Conservation (phyloP, 2,797 vertebrate species). For the Pampus argenteus region DNA sequence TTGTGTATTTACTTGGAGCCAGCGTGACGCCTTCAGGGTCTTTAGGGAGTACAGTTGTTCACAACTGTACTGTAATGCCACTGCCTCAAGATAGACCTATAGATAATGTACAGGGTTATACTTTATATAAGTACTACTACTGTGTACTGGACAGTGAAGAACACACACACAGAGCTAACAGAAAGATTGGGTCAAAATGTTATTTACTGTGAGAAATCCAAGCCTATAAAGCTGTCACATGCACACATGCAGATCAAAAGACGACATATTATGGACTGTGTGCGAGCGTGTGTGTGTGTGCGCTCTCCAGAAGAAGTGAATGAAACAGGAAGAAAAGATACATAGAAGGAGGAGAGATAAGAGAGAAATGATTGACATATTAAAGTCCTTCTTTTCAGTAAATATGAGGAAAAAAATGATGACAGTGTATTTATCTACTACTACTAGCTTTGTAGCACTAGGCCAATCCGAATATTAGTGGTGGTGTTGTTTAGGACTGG, state of each 20-base stretch:
- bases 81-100: conserved; percentile 30
- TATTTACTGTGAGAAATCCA: conserved; percentile 57
- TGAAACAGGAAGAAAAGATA: conserved; percentile 5
- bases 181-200: conserved; percentile 30
- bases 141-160: neutral
- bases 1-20: conserved; percentile 41
- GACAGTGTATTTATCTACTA: neutral
- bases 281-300: neutral
- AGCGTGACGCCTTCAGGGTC: conserved; percentile 52
- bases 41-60: conserved; percentile 40
- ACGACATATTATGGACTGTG: neutral
- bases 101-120: conserved; percentile 53
- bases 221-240: conserved; percentile 31
- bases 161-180: conserved; percentile 9
- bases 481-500: no score
- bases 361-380: neutral
- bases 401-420: neutral
- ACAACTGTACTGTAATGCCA: conserved; percentile 33
- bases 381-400: neutral
- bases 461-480: no score
- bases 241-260: conserved; percentile 31
- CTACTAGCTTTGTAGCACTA: neutral
- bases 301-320: conserved; percentile 13
- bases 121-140: conserved; percentile 41
- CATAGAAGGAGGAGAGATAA: neutral